phyloP scores from a whole-genome alignment of 2,888 invertebrate genomes.

The Eurois occulta region DNA sequence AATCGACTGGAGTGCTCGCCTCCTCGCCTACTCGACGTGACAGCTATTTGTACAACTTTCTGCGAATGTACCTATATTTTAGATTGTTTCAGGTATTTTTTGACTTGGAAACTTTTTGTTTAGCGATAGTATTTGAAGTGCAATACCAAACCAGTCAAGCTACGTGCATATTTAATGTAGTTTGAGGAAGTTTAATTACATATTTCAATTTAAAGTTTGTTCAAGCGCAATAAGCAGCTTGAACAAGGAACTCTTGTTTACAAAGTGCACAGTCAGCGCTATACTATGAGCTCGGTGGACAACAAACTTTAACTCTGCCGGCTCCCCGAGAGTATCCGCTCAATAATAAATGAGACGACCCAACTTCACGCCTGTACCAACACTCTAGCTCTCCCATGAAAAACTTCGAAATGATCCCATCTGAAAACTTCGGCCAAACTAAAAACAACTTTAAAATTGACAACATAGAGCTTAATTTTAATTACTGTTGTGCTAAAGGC shows the following conservation, averaged over 20 bases:
- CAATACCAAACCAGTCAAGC: too few species aligned
- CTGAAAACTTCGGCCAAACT: conserved; percentile 61
- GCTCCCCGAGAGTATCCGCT: conserved; percentile 82
- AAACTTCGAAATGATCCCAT: conserved; percentile 80
- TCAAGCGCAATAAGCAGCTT: conserved; percentile 40
- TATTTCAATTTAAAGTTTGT: conserved; percentile 47
- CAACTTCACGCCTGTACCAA: conserved; percentile 86
- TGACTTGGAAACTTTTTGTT: background rate
- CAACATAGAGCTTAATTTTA: conserved; percentile 58
- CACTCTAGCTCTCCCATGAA: conserved; percentile 82
- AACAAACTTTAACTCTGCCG: conserved; percentile 68
- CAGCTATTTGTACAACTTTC: conserved; percentile 49
- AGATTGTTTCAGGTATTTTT: conserved; percentile 23
- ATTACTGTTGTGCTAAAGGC: conserved; percentile 59
- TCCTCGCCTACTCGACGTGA: conserved; percentile 23
- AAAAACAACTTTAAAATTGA: conserved; percentile 69
- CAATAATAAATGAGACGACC: conserved; percentile 90
- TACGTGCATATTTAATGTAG: background rate
- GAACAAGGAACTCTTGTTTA: conserved; percentile 44
- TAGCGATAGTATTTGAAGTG: background rate
- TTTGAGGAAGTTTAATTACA: conserved; percentile 26
- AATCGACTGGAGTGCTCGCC: conserved; percentile 51
- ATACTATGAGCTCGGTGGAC: conserved; percentile 50
- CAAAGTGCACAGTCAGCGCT: conserved; percentile 58
- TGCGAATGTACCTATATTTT: conserved; percentile 29